Evolutionary conservation across 2,797 vertebrate genomes (phyloP).

Genomic region (Denticeps clupeoides): DNA sequence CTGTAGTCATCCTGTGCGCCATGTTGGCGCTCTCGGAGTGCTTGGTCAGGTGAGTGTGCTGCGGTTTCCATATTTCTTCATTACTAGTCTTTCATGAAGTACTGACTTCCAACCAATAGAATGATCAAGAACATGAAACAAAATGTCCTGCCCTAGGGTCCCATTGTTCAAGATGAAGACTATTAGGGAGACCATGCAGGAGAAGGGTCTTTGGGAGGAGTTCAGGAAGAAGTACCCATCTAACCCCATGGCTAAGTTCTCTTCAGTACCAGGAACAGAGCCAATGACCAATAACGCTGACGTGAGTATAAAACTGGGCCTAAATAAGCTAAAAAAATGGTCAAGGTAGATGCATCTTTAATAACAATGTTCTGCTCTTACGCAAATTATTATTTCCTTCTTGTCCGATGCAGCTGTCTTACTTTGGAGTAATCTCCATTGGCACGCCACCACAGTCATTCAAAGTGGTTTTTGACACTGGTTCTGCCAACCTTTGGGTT

Average conservation of each 20-base stretch:
- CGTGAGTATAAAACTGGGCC: too few species aligned
- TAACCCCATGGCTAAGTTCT: conserved; percentile 36
- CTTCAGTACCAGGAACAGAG: conserved; percentile 15
- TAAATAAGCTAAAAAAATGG: too few species aligned
- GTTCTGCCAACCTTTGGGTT: conserved; percentile 42
- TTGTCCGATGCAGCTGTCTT: conserved; percentile 30
- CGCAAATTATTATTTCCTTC: background rate
- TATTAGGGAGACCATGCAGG: conserved; percentile 35
- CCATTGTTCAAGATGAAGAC: conserved; percentile 36
- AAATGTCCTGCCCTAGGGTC: conserved; percentile 17
- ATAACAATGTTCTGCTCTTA: too few species aligned
- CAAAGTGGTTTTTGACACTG: conserved; percentile 40
- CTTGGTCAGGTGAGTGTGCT: background rate
- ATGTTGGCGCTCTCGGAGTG: background rate
- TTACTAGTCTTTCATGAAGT: too few species aligned
- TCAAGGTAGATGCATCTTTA: too few species aligned
- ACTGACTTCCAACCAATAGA: too few species aligned
- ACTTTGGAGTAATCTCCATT: conserved; percentile 40
- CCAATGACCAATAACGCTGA: conserved; percentile 39
- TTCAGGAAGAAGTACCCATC: conserved; percentile 24
- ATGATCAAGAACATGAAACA: too few species aligned
- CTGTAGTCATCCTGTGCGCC: background rate
- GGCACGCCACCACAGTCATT: conserved; percentile 43
- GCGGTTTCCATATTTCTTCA: too few species aligned
- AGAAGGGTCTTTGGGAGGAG: conserved; percentile 38